phyloP scores from a whole-genome alignment of 1,140 invertebrate genomes.

The Monomorium pharaonis region DNA sequence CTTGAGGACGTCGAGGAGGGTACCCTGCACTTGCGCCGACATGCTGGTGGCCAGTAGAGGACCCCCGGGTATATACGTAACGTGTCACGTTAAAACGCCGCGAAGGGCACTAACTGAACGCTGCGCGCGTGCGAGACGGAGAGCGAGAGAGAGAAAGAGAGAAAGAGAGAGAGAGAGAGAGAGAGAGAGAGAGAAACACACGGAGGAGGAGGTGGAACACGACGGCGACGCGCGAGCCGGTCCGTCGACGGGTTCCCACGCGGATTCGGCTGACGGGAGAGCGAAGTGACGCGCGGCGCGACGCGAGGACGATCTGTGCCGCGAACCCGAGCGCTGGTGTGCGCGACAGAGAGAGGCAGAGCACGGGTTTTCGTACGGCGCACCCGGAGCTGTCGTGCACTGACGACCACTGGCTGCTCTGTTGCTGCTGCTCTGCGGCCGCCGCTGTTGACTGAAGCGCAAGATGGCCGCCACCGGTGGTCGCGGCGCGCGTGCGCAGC shows the following conservation, averaged over 20 bases:
- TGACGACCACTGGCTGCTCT: slow-evolving; percentile 80
- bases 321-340: slow-evolving; percentile 25
- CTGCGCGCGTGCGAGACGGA: background rate
- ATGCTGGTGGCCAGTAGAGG: slow-evolving; percentile 86
- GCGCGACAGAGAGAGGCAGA: slow-evolving; percentile 29
- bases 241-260: slow-evolving; percentile 23
- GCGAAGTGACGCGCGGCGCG: background rate
- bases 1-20: slow-evolving; percentile 97
- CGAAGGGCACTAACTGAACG: background rate
- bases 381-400: slow-evolving; percentile 75
- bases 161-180: background rate
- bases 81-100: slow-evolving; percentile 35
- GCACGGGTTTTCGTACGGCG: slow-evolving; percentile 49
- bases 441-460: slow-evolving; percentile 72
- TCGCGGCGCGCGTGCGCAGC: slow-evolving; percentile 70
- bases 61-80: slow-evolving; percentile 37
- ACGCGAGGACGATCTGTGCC: slow-evolving; percentile 36
- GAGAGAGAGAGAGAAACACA: background rate
- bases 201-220: background rate
- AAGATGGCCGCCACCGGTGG: slow-evolving; percentile 78
- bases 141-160: background rate
- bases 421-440: slow-evolving; percentile 34
- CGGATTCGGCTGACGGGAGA: background rate
- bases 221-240: slow-evolving; percentile 32
- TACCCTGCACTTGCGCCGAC: slow-evolving; percentile 94